These are phyloP conservation scores for Margarornis squamiger DNA, from an alignment of 2,797 vertebrate genomes.

Conservation along the genomic window DNA sequence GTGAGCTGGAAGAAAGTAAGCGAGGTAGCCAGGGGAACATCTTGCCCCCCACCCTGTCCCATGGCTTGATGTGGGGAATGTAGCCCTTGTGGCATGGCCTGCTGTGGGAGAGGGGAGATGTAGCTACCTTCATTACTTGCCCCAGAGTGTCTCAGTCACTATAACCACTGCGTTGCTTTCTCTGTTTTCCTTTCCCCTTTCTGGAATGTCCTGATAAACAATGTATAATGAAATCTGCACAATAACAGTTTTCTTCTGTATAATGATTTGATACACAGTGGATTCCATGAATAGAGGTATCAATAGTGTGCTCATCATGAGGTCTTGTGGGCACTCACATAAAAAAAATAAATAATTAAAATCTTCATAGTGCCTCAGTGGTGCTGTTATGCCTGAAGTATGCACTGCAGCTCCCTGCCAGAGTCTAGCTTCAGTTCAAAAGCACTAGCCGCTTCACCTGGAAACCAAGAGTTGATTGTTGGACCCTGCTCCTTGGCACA, in stretches of 20 bases:
- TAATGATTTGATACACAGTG: not conserved
- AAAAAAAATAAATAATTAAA: not conserved
- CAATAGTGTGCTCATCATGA: not conserved
- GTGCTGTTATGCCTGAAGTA: not conserved
- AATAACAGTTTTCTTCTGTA: not conserved
- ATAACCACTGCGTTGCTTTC: not conserved
- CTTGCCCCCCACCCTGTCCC: rapidly evolving
- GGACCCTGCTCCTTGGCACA: not conserved
- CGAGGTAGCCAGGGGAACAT: not conserved
- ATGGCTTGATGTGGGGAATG: rapidly evolving
- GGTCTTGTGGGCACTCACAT: not conserved
- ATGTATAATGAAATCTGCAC: not conserved
- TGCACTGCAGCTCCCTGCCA: not conserved
- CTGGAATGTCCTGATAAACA: not conserved
- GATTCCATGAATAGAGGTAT: not conserved
- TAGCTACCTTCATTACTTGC: not conserved
- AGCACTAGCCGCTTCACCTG: not conserved
- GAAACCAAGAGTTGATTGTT: not conserved
- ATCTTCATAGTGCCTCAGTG: not conserved
- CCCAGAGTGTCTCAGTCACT: not conserved
- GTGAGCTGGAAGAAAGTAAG: not conserved
- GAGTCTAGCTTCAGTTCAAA: not conserved
- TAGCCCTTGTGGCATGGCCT: not conserved
- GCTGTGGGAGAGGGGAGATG: not conserved
- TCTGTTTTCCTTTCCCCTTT: not conserved